A percentile compares a stretch with the other conserved stretches of the same genome.
Evolutionary conservation across 2,888 invertebrate species (phyloP).

Genomic region (Cheilosia pagana): DNA sequence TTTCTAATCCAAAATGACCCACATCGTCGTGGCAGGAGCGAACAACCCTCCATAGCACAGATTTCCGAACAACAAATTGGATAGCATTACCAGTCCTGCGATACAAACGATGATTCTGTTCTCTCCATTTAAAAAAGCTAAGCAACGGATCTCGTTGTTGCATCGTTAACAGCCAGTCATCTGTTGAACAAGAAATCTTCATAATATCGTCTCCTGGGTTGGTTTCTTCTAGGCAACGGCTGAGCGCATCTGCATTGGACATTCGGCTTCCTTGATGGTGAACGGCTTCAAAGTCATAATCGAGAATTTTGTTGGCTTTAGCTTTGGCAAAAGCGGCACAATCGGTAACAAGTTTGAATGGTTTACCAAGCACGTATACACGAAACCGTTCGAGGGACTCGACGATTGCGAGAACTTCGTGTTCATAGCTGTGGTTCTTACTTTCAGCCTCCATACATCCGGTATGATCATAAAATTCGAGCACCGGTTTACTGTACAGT

Average conservation of each 20-base stretch:
- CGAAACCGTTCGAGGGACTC: constrained; percentile 53
- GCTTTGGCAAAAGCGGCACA: constrained; percentile 25
- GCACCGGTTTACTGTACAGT: background rate
- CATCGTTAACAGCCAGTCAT: constrained; percentile 72
- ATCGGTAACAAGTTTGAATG: constrained; percentile 51
- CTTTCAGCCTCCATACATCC: constrained; percentile 11
- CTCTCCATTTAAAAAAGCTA: constrained; percentile 32
- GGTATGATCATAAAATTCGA: constrained; percentile 29
- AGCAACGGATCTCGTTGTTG: constrained; percentile 64
- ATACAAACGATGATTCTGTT: constrained; percentile 53
- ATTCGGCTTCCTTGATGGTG: constrained; percentile 67
- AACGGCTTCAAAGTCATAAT: constrained; percentile 70
- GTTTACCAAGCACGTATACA: constrained; percentile 67
- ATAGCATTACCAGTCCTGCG: constrained; percentile 9
- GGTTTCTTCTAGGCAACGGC: constrained; percentile 37
- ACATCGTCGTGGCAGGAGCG: constrained; percentile 64
- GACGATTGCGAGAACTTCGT: constrained; percentile 31
- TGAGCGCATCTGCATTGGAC: constrained; percentile 65
- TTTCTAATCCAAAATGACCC: constrained; percentile 65
- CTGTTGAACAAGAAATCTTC: constrained; percentile 31
- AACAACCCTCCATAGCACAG: constrained; percentile 63
- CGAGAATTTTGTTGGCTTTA: constrained; percentile 46
- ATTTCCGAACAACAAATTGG: constrained; percentile 64
- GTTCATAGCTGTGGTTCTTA: constrained; percentile 13
- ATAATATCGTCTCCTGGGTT: constrained; percentile 11